Conservation (phyloP, 2,797 vertebrate genomes). For the Falco cherrug region DNA sequence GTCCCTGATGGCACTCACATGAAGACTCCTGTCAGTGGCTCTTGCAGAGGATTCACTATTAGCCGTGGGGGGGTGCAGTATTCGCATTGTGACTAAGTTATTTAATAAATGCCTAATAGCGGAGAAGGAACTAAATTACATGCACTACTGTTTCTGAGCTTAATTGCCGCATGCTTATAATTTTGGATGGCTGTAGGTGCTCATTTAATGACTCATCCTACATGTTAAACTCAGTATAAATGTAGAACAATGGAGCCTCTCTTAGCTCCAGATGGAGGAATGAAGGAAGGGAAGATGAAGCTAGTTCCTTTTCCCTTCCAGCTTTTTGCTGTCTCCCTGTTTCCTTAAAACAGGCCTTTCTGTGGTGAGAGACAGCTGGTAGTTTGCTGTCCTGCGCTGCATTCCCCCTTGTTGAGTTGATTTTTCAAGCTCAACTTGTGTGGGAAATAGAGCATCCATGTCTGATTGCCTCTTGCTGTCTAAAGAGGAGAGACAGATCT, state of each 20-base stretch:
- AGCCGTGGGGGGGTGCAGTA: background rate
- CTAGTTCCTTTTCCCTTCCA: background rate
- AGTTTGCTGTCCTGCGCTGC: background rate
- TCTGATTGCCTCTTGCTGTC: background rate
- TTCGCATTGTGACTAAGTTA: background rate
- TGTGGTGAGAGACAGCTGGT: background rate
- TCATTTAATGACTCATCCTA: background rate
- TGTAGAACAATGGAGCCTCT: background rate
- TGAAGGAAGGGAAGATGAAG: background rate
- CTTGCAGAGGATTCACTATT: background rate
- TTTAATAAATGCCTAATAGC: background rate
- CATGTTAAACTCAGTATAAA: background rate
- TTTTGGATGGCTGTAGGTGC: background rate
- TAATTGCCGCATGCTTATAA: background rate
- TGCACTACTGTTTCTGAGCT: background rate
- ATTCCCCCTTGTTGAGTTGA: background rate
- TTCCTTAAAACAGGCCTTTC: background rate
- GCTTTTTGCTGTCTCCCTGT: background rate
- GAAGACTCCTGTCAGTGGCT: background rate
- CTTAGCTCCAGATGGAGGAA: background rate
- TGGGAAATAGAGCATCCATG: background rate
- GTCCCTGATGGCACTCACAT: background rate
- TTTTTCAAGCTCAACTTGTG: background rate
- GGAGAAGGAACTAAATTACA: background rate
- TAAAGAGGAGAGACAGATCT: background rate